These are phyloP conservation scores for Vultur gryphus DNA, from an alignment of 2,797 vertebrate genomes.

Conservation along the genomic window DNA sequence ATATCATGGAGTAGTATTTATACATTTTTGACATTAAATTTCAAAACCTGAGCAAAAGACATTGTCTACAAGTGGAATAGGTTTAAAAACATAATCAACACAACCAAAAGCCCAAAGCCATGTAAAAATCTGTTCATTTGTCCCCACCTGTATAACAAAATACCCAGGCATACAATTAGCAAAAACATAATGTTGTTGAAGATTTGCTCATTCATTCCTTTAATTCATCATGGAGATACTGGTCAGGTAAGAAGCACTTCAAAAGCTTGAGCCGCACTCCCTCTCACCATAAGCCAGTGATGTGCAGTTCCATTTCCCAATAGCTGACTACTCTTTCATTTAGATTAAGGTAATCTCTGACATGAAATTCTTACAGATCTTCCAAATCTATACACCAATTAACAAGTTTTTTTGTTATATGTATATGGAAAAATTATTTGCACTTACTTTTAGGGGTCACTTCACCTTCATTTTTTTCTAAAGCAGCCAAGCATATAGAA, in stretches of 20 bases:
- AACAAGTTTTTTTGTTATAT: background rate
- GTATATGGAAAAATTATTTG: background rate
- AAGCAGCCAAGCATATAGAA: slow-evolving; percentile 78
- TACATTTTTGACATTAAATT: background rate
- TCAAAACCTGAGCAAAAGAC: background rate
- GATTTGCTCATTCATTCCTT: background rate
- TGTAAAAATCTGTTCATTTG: background rate
- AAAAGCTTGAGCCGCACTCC: background rate
- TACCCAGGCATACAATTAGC: background rate
- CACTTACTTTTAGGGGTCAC: slow-evolving; percentile 76
- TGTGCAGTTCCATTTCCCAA: background rate
- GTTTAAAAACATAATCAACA: background rate
- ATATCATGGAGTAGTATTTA: background rate
- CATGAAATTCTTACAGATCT: background rate
- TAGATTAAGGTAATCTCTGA: background rate
- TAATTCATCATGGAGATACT: background rate
- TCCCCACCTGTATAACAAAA: background rate
- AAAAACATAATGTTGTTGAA: background rate
- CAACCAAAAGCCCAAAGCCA: background rate
- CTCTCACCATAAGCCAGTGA: background rate
- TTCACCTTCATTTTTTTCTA: slow-evolving; percentile 75
- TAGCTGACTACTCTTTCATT: background rate
- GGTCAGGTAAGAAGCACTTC: background rate
- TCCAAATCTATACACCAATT: background rate
- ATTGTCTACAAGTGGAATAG: background rate